Base-by-base conservation (phyloP, 2,888 invertebrate genomes). In the Amblyteles armatorius region DNA sequence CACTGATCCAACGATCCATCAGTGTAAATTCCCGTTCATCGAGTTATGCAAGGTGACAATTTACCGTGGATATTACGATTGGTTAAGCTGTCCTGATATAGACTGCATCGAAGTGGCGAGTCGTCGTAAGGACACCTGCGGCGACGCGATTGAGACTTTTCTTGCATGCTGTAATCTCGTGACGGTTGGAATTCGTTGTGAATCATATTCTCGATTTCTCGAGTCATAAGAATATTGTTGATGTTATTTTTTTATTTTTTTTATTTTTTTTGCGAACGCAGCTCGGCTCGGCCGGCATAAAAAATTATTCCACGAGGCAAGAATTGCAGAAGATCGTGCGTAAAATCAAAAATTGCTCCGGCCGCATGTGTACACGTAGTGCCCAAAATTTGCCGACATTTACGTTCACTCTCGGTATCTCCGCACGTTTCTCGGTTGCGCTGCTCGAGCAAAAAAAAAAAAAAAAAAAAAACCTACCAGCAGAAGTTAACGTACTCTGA, bases 271-370 rank as follows among this genome's bases (percentile, higher is more conserved):
- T 33, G 1, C 13, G 2, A 33, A 26, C 26, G 13, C 13, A 7
- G 60, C 29, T 13, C 29, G 29, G n/a, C 44, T 73, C 44, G 40
- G 9, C n/a, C 3, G 0, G 11, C 1, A 33, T 11, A 29, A 69
- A 68, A 68, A 69, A 52, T 52, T 52, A 6, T 52, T 52, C 22
- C 26, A 2, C 52, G 22, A 26, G 26, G 40, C 67, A 33, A 52
- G 13, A 9, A 55, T 26, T 7, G 33, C 13, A n/a, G 36, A 29
- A n/a, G 77, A 67, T 52, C 22, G 76, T 77, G 85, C 82, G 82
- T 85, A 80, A 85, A 85, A 85, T 85, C 82, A 85, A 85, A 85
- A 85, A 85, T 85, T 85, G 63, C 85, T 55, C 80, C 26, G n/a
- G 0, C 63, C 26, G 22, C 50, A 65, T 63, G 68, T 29, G 11